Evolutionary conservation across 2,797 vertebrate species (phyloP), one percentile per base, ranked within the genome.

Genomic region (Thamnophis elegans): DNA sequence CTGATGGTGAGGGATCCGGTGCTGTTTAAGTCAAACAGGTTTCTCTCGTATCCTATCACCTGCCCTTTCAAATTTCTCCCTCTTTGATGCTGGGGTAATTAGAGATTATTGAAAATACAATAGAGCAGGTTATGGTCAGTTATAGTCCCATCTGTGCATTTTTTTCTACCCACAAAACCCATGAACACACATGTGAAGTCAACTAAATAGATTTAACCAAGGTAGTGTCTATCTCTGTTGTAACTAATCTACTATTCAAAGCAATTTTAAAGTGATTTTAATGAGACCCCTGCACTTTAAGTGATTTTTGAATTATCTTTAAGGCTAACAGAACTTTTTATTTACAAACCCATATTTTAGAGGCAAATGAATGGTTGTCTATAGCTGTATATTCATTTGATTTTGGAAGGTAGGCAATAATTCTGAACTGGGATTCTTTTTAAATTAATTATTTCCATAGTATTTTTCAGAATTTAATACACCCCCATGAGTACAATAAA

Each of bases 21-120:
- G 98, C 97, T 98, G 98, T 98, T 98, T 97, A 98, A 98, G 97
- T 98, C 98, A 97, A 98, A 98, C 99, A 99, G 99, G 99, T 99
- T 99, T 98, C 98, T 99, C 98, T 99, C 97, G 98, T 98, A 98
- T 98, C 98, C 98, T 97, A 97, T 99, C 99, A 99, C 99, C 99
- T 99, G 99, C 98, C 99, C 97, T 97, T 97, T 97, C 97, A 97
- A 98, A 98, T 97, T 96, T 98, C 96, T 97, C 97, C 96, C 96
- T 97, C 96, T 97, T 96, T 89, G 97, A 96, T 96, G 96, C 95
- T 96, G 96, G 97, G 97, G 98, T 99, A 99, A 99, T 99, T 99
- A 99, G 98, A 98, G 99, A 98, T 98, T 98, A 98, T 98, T 97
- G 97, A 98, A 98, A 98, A 98, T 98, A 99, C 99, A 99, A 99